Evolutionary conservation across 2,797 vertebrate genomes (phyloP).

Genomic region (Enteromius treurensis): DNA sequence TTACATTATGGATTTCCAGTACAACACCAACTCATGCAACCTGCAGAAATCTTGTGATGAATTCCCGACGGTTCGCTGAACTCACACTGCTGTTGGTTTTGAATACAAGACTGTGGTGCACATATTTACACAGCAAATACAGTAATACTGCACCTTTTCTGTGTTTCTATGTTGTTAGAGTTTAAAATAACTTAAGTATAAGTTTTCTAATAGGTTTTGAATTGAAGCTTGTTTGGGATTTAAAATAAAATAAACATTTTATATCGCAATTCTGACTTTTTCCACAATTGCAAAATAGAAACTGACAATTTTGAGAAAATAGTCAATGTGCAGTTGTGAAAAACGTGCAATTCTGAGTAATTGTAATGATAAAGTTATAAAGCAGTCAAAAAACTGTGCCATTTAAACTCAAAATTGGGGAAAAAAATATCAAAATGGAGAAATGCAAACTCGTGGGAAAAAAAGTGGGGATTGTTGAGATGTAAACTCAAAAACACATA

Average conservation of each 20-base stretch:
- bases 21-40: conserved; percentile 8
- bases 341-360: no score
- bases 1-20: conserved; percentile 35
- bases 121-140: conserved; percentile 4
- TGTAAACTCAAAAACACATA: background rate
- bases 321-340: no score
- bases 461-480: background rate
- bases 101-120: background rate
- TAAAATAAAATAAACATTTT: background rate
- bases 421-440: background rate
- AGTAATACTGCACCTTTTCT: background rate
- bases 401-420: no score
- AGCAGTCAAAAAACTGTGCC: background rate
- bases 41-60: conserved; percentile 1
- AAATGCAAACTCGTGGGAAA: background rate
- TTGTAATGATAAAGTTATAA: no score
- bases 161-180: background rate
- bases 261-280: no score
- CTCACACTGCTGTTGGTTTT: background rate
- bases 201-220: background rate
- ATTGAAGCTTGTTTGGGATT: background rate
- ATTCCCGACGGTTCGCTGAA: background rate
- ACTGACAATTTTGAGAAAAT: background rate
- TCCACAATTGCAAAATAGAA: background rate
- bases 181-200: background rate